Evolutionary conservation across 2,113 vertebrate genomes (phyloP), one percentile per base, ranked within the genome.

Genomic region (Datnioides undecimradiatus): DNA sequence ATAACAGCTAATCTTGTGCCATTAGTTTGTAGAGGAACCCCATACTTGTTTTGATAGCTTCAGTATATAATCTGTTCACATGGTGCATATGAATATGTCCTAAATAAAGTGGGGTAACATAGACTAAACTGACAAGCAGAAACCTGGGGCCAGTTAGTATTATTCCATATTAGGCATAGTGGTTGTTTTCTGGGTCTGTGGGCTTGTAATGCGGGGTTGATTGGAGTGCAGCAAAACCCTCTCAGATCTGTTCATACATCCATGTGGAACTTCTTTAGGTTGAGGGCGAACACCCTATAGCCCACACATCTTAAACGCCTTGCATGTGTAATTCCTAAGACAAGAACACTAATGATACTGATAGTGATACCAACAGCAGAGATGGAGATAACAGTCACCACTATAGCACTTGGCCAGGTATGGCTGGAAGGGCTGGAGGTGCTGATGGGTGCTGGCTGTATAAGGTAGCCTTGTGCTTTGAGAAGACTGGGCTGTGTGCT

Each of bases 381-480:
- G 43, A 64, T 10, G 41, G 45, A 29, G 63, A 69, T 73, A 76
- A 25, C 54, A 38, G 57, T 49, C 59, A 14, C 17, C 0, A 11
- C 8, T 48, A 27, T 45, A 12, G 36, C 0, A 21, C 65, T 64
- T 6, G 17, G 38, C 41, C 67, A 43, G 58, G 73, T 73, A 36
- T 8, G 59, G 76, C 73, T 87, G 79, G 82, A 76, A 70, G 74
- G 12, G 19, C 77, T 17, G 46, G 59, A 60, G 69, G 88, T 75
- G 87, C 76, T 81, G 85, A 87, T 69, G 73, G 64, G 58, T 36
- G 59, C 83, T 86, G 81, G 91, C 89, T 58, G 71, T 23, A 33
- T 51, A 6, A 66, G 8, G n/a, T 40, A 9, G 36, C 64, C 46
- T 27, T 55, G 23, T 23, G 58, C 25, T 41, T 21, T 0, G 29